phyloP scores from a whole-genome alignment of 2,113 vertebrate genomes.

The Panthera uncia region DNA sequence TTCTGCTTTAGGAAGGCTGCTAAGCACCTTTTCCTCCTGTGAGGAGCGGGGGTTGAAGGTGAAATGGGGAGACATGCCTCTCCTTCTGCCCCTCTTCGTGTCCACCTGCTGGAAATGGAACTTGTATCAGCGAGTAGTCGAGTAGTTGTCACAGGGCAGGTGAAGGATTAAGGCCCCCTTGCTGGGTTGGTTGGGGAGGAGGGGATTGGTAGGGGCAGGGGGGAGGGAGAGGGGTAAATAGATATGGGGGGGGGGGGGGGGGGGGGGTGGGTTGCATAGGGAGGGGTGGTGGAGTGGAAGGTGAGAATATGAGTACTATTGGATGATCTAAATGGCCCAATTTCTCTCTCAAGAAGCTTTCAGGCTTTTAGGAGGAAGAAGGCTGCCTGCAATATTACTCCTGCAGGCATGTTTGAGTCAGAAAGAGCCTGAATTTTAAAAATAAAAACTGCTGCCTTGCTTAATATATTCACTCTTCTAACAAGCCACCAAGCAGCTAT shows the following conservation, averaged over 20 bases:
- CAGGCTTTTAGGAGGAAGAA: slow-evolving; percentile 12
- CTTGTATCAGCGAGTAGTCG: not conserved
- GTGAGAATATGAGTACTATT: not conserved
- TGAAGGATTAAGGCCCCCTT: not conserved
- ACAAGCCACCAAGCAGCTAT: slow-evolving; percentile 46
- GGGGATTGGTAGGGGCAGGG: fast-evolving
- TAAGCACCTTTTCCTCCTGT: not conserved
- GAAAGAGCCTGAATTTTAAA: slow-evolving; percentile 56
- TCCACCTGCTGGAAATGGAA: not conserved
- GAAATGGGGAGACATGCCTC: not conserved
- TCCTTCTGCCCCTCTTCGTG: not conserved
- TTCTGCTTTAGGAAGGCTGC: not conserved
- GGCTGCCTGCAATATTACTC: not conserved
- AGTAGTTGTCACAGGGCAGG: not conserved
- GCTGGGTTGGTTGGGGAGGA: not conserved
- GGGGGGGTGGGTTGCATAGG: fast-evolving
- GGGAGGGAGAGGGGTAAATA: too few relatives aligned
- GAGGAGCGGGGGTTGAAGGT: not conserved
- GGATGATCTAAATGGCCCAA: not conserved
- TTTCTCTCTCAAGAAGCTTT: slow-evolving; percentile 25
- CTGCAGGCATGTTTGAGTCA: slow-evolving; percentile 38
- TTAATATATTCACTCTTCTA: slow-evolving; percentile 53
- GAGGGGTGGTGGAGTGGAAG: not conserved
- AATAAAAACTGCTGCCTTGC: slow-evolving; percentile 63
- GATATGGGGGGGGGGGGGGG: not conserved